phyloP scores from a whole-genome alignment of 2,888 invertebrate genomes.

The Aporophyla nigra region DNA sequence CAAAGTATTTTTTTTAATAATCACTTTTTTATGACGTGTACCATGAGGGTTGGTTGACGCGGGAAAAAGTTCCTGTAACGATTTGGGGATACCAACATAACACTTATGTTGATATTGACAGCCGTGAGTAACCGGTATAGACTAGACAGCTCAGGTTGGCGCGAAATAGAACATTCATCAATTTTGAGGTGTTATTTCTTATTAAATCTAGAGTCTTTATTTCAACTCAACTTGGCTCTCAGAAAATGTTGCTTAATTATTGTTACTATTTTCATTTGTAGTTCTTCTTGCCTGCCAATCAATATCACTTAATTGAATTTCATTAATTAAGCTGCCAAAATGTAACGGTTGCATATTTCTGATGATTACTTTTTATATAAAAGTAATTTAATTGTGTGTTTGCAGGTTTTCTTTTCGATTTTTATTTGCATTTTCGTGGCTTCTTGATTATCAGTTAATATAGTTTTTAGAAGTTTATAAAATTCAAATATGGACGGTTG shows the following conservation, averaged over 20 bases:
- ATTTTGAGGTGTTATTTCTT: too few relatives aligned
- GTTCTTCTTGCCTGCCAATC: not conserved
- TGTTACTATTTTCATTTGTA: not conserved
- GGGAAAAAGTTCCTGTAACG: too few relatives aligned
- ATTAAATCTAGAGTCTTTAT: too few relatives aligned
- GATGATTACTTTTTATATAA: not conserved
- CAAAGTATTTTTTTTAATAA: not conserved
- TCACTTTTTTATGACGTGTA: not conserved
- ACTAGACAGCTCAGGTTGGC: not conserved
- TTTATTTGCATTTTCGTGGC: not conserved
- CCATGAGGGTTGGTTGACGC: too few relatives aligned
- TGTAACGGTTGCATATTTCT: too few relatives aligned
- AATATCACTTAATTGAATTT: not conserved
- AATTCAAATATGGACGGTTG: not conserved
- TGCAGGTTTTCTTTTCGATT: not conserved
- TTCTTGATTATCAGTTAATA: not conserved
- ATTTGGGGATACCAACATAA: too few relatives aligned
- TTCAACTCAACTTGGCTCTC: not conserved
- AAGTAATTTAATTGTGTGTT: not conserved
- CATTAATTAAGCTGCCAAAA: conserved; percentile 2
- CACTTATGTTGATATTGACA: too few relatives aligned
- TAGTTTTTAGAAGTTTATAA: not conserved
- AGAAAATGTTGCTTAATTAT: not conserved
- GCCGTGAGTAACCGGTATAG: not conserved
- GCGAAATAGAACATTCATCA: too few relatives aligned